These are phyloP conservation scores for Idris sp. DNA, from an alignment of 1,140 invertebrate species.

Conservation along the genomic window DNA sequence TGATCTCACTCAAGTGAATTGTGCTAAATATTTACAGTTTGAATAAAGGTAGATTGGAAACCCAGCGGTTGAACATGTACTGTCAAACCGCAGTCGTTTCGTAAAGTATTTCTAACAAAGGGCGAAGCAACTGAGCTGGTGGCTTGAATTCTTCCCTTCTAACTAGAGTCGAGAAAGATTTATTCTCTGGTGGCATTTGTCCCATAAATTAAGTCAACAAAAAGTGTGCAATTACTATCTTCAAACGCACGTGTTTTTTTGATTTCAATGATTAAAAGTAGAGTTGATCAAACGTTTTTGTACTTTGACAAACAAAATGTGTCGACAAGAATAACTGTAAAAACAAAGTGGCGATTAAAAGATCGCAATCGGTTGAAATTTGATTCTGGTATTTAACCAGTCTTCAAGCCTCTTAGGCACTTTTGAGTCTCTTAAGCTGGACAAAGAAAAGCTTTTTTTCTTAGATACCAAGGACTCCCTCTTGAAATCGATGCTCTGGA, in stretches of 20 bases:
- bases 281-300: slow-evolving; percentile 15
- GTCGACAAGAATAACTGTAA: slow-evolving; percentile 31
- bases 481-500: slow-evolving; percentile 66
- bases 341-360: slow-evolving; percentile 51
- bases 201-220: slow-evolving; percentile 41
- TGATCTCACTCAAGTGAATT: slow-evolving; percentile 66
- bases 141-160: slow-evolving; percentile 24
- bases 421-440: slow-evolving; percentile 75
- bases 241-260: slow-evolving; percentile 14
- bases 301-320: slow-evolving; percentile 32
- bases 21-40: slow-evolving; percentile 73
- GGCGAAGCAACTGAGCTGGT: slow-evolving; percentile 31
- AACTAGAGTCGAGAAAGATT: slow-evolving; percentile 40
- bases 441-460: slow-evolving; percentile 75
- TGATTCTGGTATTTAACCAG: slow-evolving; percentile 74
- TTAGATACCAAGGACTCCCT: slow-evolving; percentile 61
- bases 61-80: slow-evolving; percentile 65
- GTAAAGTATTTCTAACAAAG: slow-evolving; percentile 73
- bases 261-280: slow-evolving; percentile 14
- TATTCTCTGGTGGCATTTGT: slow-evolving; percentile 19
- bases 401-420: slow-evolving; percentile 76
- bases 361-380: slow-evolving; percentile 63
- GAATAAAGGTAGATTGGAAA: too few species aligned
- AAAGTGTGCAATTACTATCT: slow-evolving; percentile 19
- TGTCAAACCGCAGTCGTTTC: slow-evolving; percentile 71